Conservation (phyloP, 2,888 invertebrate species). For the Lepas anatifera region DNA sequence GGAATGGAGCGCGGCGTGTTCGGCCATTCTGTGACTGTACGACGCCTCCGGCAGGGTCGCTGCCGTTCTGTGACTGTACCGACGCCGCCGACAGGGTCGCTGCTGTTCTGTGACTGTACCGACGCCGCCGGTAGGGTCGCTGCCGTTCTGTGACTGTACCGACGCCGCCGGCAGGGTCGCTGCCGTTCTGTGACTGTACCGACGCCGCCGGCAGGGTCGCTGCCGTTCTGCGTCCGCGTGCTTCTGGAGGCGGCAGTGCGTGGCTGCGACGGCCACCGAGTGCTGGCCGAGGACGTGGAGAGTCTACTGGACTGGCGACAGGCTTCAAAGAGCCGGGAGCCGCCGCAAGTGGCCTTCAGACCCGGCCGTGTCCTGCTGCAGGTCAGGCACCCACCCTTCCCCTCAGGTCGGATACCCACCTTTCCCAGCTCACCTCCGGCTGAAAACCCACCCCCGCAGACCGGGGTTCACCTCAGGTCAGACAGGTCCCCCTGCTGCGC, state of each 20-base stretch:
- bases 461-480: too few relatives aligned
- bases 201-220: not conserved
- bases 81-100: not conserved
- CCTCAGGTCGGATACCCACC: too few relatives aligned
- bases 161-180: conserved; percentile 63
- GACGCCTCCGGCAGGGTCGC: not conserved
- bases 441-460: too few relatives aligned
- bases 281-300: conserved; percentile 15
- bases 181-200: conserved; percentile 31
- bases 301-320: conserved; percentile 14
- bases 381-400: not conserved
- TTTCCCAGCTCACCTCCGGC: too few relatives aligned
- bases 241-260: conserved; percentile 20
- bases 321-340: not conserved
- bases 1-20: too few relatives aligned
- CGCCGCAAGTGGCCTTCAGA: conserved; percentile 18
- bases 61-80: too few relatives aligned
- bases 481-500: too few relatives aligned
- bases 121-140: too few relatives aligned
- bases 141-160: conserved; percentile 54
- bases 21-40: conserved; percentile 35
- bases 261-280: conserved; percentile 18
- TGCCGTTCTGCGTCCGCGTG: conserved; percentile 20
- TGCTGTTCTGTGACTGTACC: not conserved
- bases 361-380: conserved; percentile 24